Evolutionary conservation across 2,113 vertebrate species (phyloP).

Genomic region (Montifringilla adamsi): DNA sequence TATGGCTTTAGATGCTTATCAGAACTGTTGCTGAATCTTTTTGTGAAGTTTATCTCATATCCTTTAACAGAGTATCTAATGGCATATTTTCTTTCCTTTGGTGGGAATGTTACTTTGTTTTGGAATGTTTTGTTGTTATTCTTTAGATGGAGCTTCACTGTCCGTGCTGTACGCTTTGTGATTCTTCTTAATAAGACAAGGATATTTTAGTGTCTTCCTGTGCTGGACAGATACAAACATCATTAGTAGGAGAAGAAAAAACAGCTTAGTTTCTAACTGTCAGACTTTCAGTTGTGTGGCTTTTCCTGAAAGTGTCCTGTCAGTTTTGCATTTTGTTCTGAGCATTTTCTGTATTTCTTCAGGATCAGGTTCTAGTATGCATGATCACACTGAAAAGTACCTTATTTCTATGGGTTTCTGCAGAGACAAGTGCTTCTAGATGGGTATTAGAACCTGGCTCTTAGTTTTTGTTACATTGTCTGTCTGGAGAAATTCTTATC

Average conservation of each 20-base stretch:
- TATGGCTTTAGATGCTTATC: not conserved
- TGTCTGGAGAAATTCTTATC: not conserved
- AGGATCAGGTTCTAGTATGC: not conserved
- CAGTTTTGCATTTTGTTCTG: not conserved
- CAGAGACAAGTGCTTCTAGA: not conserved
- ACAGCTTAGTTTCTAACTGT: not conserved
- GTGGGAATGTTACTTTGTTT: not conserved
- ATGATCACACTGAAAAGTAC: not conserved
- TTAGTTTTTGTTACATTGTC: not conserved
- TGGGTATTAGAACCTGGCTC: not conserved
- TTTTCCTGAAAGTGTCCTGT: not conserved
- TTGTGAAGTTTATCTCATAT: accelerated
- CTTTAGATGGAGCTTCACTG: not conserved
- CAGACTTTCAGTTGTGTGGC: not conserved
- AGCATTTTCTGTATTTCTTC: not conserved
- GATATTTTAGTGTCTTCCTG: not conserved
- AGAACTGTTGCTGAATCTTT: not conserved
- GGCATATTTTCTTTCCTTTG: not conserved
- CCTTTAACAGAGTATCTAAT: not conserved
- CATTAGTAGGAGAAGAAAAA: not conserved
- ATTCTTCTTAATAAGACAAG: not conserved
- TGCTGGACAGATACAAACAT: not conserved
- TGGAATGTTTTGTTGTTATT: not conserved
- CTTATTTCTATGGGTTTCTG: not conserved
- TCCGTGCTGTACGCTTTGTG: not conserved